A percentile compares a stretch with the other conserved stretches of the same genome.
Conservation (phyloP, 2,113 vertebrate genomes). For the Catharus fuscescens region DNA sequence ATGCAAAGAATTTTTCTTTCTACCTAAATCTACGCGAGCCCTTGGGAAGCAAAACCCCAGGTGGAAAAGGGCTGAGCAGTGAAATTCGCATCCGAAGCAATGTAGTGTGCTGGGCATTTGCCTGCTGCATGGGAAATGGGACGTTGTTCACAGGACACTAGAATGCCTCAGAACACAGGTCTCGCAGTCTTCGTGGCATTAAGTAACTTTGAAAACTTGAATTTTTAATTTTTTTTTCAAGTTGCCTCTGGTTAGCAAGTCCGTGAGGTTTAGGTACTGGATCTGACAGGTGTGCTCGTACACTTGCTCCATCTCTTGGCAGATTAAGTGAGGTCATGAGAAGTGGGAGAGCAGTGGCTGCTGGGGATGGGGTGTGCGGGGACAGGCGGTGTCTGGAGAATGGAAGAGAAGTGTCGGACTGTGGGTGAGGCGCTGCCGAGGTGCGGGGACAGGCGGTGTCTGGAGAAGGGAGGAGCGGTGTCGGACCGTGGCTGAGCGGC, state of each 20-base stretch:
- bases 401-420: not conserved
- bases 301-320: not conserved
- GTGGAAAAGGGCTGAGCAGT: not conserved
- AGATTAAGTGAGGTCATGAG: not conserved
- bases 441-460: not conserved
- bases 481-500: accelerated
- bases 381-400: not conserved
- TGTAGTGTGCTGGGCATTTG: not conserved
- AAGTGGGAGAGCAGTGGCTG: not conserved
- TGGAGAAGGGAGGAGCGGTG: not conserved
- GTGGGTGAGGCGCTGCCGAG: not conserved
- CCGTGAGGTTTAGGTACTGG: not conserved
- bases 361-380: not conserved
- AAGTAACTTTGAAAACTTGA: not conserved
- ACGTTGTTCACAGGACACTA: accelerated
- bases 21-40: not conserved
- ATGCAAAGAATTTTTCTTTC: not conserved
- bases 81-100: not conserved
- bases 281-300: not conserved
- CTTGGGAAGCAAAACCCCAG: not conserved
- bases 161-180: not conserved
- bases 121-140: not conserved
- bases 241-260: not conserved
- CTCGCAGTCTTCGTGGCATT: not conserved
- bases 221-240: not conserved